Conservation (phyloP, 2,113 vertebrate genomes). For the Mirza zaza region DNA sequence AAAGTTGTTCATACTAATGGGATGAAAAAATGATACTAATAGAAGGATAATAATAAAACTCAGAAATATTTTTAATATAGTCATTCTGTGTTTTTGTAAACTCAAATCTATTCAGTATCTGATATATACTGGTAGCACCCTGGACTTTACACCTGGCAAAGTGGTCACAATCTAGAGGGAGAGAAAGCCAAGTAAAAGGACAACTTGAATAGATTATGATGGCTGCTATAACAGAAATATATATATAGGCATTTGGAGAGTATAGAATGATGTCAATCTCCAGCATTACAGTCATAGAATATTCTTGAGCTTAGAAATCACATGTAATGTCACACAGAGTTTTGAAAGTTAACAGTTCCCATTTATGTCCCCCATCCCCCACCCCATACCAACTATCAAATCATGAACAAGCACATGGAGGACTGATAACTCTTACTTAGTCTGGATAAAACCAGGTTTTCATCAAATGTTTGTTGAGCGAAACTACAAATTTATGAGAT, state of each 20-base stretch:
- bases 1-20: background rate
- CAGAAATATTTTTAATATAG: background rate
- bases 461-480: background rate
- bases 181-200: background rate
- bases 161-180: background rate
- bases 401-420: background rate
- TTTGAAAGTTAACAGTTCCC: background rate
- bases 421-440: background rate
- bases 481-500: background rate
- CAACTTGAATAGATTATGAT: background rate
- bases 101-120: background rate
- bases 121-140: background rate
- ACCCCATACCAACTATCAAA: no score
- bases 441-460: background rate
- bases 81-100: background rate
- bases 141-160: background rate
- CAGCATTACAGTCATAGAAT: background rate
- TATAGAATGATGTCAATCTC: background rate
- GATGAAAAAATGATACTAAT: background rate
- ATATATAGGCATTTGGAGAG: background rate
- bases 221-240: background rate
- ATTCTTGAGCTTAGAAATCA: background rate
- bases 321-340: background rate
- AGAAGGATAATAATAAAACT: background rate
- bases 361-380: rapidly evolving